Evolutionary conservation across 1,140 invertebrate genomes (phyloP), one percentile per base, ranked within the genome.

Genomic region (Luehdorfia chinensis): DNA sequence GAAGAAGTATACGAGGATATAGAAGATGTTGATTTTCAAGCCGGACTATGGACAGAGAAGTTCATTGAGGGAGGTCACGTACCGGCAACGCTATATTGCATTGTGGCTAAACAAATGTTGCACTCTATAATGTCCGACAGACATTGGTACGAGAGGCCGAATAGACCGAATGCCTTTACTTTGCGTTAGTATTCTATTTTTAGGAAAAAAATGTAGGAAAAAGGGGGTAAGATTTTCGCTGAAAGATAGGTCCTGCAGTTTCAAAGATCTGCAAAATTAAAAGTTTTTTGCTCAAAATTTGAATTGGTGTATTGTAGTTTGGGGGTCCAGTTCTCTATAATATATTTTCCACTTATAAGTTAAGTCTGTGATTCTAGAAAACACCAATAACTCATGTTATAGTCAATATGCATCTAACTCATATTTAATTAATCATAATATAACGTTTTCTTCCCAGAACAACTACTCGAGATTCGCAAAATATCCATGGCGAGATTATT

Each of bases 391-490:
- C 6, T 21, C 6, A 21, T 21, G n/a, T 21, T 21, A 21, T 21
- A 21, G 19, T 6, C 19, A 21, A 21, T 21, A 21, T 21, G 6
- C 2, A 21, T 21, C n/a, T 7, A 28, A 28, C 11, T 2, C 4
- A 4, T 6, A 11, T 8, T 28, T 3, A 1, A 2, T 13, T 32
- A 6, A 8, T 32, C 8, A 9, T 21, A 19, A 4, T 12, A 11
- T 37, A n/a, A n/a, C n/a, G n/a, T n/a, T n/a, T n/a, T n/a, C n/a
- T 37, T 21, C 3, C 11, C 62, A 95, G 94, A 93, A 62, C 96
- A 98, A 92, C 77, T 98, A 3, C 87, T 88, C 27, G 94, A 97
- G 86, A 93, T 99, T 50, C 89, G 95, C 7, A 96, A 97, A 71
- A 86, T 91, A 0, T 94, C 90, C 32, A 90, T 98, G 49, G 92